Conservation (phyloP, 1,140 invertebrate genomes). For the Cylas formicarius region DNA sequence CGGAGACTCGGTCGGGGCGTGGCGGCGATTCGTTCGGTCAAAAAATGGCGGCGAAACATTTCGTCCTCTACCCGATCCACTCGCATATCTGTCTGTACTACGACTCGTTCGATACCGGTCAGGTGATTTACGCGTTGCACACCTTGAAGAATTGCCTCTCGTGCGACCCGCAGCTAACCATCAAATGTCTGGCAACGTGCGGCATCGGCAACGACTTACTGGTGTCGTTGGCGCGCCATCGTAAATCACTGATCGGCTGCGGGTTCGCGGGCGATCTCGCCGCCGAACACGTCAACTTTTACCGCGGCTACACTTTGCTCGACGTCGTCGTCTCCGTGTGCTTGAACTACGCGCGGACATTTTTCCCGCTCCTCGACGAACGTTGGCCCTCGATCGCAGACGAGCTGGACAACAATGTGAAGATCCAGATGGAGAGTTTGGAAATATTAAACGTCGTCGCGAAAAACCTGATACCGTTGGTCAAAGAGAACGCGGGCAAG, state of each 20-base stretch:
- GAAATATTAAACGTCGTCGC: slow-evolving; percentile 74
- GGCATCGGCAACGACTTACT: slow-evolving; percentile 47
- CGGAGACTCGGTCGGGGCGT: too few relatives aligned
- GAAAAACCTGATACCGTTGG: slow-evolving; percentile 70
- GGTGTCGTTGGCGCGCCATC: slow-evolving; percentile 64
- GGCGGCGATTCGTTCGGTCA: too few relatives aligned
- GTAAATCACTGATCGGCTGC: slow-evolving; percentile 73
- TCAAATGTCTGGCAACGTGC: slow-evolving; percentile 43
- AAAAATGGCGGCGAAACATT: slow-evolving; percentile 38
- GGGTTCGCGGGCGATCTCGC: slow-evolving; percentile 66
- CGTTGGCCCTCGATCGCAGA: slow-evolving; percentile 56
- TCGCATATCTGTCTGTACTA: slow-evolving; percentile 78
- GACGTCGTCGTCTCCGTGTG: slow-evolving; percentile 74
- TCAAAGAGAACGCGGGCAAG: slow-evolving; percentile 67
- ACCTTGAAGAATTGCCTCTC: slow-evolving; percentile 67
- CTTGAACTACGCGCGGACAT: slow-evolving; percentile 74
- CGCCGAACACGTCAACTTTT: slow-evolving; percentile 53
- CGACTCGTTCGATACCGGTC: slow-evolving; percentile 70
- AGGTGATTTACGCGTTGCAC: slow-evolving; percentile 70
- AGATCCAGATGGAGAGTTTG: slow-evolving; percentile 68
- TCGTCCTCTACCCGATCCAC: slow-evolving; percentile 67
- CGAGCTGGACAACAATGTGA: slow-evolving; percentile 67
- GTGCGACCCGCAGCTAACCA: slow-evolving; percentile 64
- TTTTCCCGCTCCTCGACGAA: slow-evolving; percentile 60
- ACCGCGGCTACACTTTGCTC: slow-evolving; percentile 74